Evolutionary conservation across 2,888 invertebrate genomes (phyloP).

Genomic region (Apomyelois bistriatella): DNA sequence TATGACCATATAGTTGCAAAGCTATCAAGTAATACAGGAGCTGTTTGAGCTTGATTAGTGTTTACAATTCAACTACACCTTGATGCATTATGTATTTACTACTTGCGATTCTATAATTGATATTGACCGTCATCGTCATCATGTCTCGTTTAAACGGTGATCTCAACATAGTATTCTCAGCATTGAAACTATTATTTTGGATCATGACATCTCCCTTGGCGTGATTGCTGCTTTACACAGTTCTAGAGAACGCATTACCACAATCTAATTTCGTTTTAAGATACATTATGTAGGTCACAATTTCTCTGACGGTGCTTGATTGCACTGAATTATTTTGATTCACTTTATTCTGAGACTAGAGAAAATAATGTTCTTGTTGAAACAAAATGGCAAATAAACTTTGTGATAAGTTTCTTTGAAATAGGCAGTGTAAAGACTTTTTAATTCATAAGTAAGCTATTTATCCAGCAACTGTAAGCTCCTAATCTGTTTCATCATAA

Average conservation of each 20-base stretch:
- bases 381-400: no score
- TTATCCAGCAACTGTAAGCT: no score
- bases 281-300: slow-evolving; percentile 56
- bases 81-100: slow-evolving; percentile 11
- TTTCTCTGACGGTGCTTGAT: slow-evolving; percentile 20
- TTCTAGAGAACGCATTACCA: slow-evolving; percentile 44
- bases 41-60: not conserved
- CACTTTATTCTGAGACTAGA: no score
- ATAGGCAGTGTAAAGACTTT: no score
- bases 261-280: slow-evolving; percentile 66
- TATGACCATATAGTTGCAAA: not conserved
- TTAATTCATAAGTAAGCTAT: no score
- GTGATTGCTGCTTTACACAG: slow-evolving; percentile 45
- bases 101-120: not conserved
- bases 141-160: slow-evolving; percentile 38
- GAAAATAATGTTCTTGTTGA: no score
- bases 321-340: slow-evolving; percentile 12
- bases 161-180: slow-evolving; percentile 42
- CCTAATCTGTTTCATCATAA: no score
- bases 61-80: slow-evolving; percentile 7
- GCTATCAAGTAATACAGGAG: not conserved
- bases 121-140: slow-evolving; percentile 1
- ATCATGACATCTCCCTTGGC: slow-evolving; percentile 69
- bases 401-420: no score
- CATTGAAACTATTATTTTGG: slow-evolving; percentile 31